These are phyloP conservation scores for Epinephelus malabaricus DNA, from an alignment of 2,797 vertebrate genomes.

Conservation along the genomic window DNA sequence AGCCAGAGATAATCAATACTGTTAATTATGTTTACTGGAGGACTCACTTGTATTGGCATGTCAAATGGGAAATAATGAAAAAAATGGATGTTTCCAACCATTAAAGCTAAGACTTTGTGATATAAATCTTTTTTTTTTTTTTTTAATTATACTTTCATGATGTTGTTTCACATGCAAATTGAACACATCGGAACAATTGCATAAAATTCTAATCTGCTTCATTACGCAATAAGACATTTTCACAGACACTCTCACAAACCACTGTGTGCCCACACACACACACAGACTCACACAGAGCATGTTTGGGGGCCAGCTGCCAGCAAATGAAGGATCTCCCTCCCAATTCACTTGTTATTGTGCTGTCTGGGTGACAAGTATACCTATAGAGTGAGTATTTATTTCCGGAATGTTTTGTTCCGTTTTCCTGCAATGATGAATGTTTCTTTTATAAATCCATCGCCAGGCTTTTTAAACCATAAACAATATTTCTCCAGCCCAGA, in stretches of 20 bases:
- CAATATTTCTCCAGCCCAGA: constrained; percentile 98
- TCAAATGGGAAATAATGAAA: constrained; percentile 56
- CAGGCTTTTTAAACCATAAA: constrained; percentile 91
- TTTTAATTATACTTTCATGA: background rate
- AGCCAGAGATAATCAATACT: constrained; percentile 73
- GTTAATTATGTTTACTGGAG: constrained; percentile 81
- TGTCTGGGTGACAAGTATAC: constrained; percentile 92
- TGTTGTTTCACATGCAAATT: constrained; percentile 26
- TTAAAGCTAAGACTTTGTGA: constrained; percentile 3
- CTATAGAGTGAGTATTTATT: constrained; percentile 93
- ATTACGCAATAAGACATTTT: constrained; percentile 31
- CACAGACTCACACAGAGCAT: constrained; percentile 56
- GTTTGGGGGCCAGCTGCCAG: constrained; percentile 89
- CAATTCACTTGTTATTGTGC: constrained; percentile 98
- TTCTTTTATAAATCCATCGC: constrained; percentile 93
- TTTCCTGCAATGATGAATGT: constrained; percentile 96
- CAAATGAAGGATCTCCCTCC: constrained; percentile 94
- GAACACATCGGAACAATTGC: background rate
- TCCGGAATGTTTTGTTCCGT: constrained; percentile 98
- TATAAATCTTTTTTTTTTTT: background rate
- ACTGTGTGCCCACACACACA: constrained; percentile 23
- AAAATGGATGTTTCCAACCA: constrained; percentile 24
- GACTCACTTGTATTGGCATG: constrained; percentile 52
- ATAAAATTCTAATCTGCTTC: constrained; percentile 30
- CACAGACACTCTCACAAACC: constrained; percentile 34